Percentiles rank a stretch among this genome's conserved stretches.
These are phyloP conservation scores for Erynnis tages DNA, from an alignment of 2,888 invertebrate species.

Conservation along the genomic window DNA sequence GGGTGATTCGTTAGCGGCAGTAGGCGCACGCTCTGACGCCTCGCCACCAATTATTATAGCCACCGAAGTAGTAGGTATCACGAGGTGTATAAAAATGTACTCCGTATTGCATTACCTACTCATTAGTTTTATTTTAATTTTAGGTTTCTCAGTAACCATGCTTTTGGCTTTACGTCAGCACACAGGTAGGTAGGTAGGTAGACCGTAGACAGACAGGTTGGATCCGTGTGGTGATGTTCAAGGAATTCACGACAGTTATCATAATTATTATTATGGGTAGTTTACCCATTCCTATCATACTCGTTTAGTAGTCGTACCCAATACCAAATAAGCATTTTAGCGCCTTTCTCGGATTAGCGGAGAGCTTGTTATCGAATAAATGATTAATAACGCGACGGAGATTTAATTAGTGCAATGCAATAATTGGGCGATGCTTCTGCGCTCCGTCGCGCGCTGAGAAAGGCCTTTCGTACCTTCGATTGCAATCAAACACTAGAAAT, in stretches of 20 bases:
- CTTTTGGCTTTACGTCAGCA: too few species aligned
- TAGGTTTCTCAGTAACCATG: too few species aligned
- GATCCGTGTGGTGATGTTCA: too few species aligned
- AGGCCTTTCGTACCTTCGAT: constrained; percentile 3
- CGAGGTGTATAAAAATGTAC: constrained; percentile 29
- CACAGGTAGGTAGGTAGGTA: too few species aligned
- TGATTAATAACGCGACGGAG: constrained; percentile 68
- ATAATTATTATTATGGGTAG: too few species aligned
- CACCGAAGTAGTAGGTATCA: constrained; percentile 22
- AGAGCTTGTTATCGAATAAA: constrained; percentile 55
- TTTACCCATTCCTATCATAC: too few species aligned
- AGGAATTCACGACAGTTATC: not conserved
- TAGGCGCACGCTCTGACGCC: constrained; percentile 55
- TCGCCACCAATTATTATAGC: constrained; percentile 64
- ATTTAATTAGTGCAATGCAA: constrained; percentile 73
- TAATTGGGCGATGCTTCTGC: constrained; percentile 50
- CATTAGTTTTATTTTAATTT: not conserved
- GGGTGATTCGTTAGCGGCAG: constrained; percentile 41
- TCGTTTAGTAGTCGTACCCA: constrained; percentile 1
- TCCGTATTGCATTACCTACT: constrained; percentile 22
- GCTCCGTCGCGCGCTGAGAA: constrained; percentile 13
- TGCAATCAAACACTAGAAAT: not conserved
- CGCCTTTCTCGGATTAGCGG: constrained; percentile 20
- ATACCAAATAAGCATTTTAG: constrained; percentile 23
- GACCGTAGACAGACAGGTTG: too few species aligned